Conservation (phyloP, 2,888 invertebrate genomes). For the Tridacna crocea region DNA sequence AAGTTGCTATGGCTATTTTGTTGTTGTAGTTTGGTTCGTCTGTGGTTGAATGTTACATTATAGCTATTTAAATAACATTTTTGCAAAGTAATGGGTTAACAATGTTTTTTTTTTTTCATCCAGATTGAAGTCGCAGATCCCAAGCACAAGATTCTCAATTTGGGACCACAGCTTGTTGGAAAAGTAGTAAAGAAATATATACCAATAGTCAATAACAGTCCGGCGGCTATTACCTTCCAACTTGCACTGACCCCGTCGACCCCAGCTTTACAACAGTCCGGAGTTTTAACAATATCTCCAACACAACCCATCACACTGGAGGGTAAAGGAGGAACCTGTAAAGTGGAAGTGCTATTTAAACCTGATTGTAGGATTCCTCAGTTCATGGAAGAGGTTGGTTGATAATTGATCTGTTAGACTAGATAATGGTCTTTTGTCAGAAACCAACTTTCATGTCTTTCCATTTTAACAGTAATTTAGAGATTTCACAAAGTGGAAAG, state of each 20-base stretch:
- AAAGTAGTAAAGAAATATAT: slow-evolving; percentile 78
- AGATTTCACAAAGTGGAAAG: background rate
- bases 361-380: slow-evolving; percentile 81
- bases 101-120: background rate
- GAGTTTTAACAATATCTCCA: slow-evolving; percentile 76
- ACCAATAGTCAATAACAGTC: slow-evolving; percentile 83
- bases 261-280: slow-evolving; percentile 76
- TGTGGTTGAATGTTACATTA: no score
- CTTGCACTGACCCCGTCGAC: slow-evolving; percentile 81
- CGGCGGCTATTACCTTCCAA: slow-evolving; percentile 81
- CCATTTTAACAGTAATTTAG: background rate
- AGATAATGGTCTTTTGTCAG: no score
- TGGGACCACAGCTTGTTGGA: slow-evolving; percentile 81
- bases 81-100: no score
- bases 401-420: no score
- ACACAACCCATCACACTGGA: slow-evolving; percentile 78
- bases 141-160: slow-evolving; percentile 81
- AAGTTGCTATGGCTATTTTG: no score
- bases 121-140: slow-evolving; percentile 83
- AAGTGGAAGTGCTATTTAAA: slow-evolving; percentile 81
- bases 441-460: no score
- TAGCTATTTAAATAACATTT: no score
- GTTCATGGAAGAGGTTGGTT: slow-evolving; percentile 83
- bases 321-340: slow-evolving; percentile 79
- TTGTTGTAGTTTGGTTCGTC: no score